These are phyloP conservation scores for Clivina fossor DNA, from an alignment of 2,888 invertebrate genomes.

Conservation along the genomic window DNA sequence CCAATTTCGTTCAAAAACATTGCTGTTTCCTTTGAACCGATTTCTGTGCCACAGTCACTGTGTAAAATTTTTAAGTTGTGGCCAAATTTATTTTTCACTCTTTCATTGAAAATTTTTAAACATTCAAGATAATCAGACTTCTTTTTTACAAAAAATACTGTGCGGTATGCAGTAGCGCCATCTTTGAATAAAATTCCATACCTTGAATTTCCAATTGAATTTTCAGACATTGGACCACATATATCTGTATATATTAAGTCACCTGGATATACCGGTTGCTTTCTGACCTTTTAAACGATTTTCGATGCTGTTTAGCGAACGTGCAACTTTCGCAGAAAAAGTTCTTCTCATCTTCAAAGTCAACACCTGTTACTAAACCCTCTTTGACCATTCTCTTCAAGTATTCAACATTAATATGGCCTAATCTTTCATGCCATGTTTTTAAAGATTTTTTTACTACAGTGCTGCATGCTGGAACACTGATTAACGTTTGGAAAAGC, in stretches of 20 bases:
- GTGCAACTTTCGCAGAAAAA: not conserved
- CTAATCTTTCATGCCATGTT: constrained; percentile 12
- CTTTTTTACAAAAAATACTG: constrained; percentile 33
- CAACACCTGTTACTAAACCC: constrained; percentile 4
- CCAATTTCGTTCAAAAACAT: constrained; percentile 36
- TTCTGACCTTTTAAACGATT: not conserved
- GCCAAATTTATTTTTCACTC: constrained; percentile 25
- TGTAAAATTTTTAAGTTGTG: constrained; percentile 34
- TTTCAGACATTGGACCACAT: not conserved
- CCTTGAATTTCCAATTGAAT: constrained; percentile 26
- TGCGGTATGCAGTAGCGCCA: constrained; percentile 30
- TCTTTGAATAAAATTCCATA: too few species aligned
- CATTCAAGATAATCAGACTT: constrained; percentile 27
- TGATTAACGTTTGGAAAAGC: not conserved
- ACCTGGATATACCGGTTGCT: not conserved
- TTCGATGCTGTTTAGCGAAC: not conserved
- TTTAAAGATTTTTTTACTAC: not conserved
- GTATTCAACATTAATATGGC: constrained; percentile 11
- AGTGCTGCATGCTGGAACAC: not conserved
- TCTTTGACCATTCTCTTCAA: constrained; percentile 2
- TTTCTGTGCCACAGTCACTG: constrained; percentile 40
- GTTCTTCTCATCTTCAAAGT: constrained; percentile 9
- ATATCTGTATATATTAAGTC: not conserved
- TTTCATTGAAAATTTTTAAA: constrained; percentile 27
- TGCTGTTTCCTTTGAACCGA: constrained; percentile 26